Conservation (phyloP, 2,113 vertebrate species). For the Microtus montanus region DNA sequence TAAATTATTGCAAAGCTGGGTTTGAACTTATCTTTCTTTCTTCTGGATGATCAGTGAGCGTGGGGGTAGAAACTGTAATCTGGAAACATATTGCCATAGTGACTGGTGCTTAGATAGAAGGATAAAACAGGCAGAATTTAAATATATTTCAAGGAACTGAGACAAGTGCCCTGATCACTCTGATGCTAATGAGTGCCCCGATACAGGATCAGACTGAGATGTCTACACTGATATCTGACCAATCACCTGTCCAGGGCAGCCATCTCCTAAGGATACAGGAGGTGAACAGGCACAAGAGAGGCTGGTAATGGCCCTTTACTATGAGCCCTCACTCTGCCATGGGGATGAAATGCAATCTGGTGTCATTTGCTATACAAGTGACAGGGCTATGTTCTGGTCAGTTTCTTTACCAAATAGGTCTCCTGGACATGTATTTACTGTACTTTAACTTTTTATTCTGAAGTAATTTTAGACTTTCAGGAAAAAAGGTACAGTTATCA, state of each 20-base stretch:
- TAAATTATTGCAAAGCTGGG: conserved; percentile 75
- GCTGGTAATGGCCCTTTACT: background rate
- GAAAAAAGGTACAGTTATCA: conserved; percentile 9
- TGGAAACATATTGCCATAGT: conserved; percentile 33
- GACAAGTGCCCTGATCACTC: background rate
- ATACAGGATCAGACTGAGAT: background rate
- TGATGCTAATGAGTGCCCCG: background rate
- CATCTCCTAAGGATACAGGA: background rate
- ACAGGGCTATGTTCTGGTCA: background rate
- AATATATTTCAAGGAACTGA: conserved; percentile 37
- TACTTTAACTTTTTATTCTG: conserved; percentile 48
- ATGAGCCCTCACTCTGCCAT: background rate
- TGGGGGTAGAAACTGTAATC: conserved; percentile 10
- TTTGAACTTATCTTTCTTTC: conserved; percentile 77
- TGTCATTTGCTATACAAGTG: background rate
- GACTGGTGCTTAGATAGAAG: conserved; percentile 53
- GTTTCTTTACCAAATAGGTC: conserved; percentile 32
- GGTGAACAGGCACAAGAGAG: background rate
- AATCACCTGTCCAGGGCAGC: conserved; percentile 18
- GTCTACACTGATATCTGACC: background rate
- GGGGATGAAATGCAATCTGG: background rate
- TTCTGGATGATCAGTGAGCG: conserved; percentile 64
- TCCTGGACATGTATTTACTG: conserved; percentile 26
- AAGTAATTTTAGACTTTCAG: conserved; percentile 44
- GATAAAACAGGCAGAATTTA: conserved; percentile 40